Evolutionary conservation across 2,888 invertebrate species (phyloP), one percentile per base, ranked within the genome.

Genomic region (Sabatieria punctata): DNA sequence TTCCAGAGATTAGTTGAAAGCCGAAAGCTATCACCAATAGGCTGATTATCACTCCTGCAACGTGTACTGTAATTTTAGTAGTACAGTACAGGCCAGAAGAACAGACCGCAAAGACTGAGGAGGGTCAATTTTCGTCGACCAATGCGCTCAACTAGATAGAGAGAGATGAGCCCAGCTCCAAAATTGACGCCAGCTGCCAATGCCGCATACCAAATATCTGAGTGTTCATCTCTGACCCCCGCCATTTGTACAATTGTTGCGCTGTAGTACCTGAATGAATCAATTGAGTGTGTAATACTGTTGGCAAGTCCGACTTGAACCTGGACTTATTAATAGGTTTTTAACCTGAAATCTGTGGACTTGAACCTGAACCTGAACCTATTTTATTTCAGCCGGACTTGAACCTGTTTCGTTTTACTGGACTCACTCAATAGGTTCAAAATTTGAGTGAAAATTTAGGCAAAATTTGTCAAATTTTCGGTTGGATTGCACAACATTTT

Each of bases 171-270:
- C 1, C 71, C 69, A 50, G 68, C 70, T 3, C 69, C 27, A 53
- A 72, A 72, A 54, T 73, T 72, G 50, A 71, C 61, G 15, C 60
- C 62, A 35, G 71, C 61, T 21, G 67, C 66, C 15, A 61, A 59
- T 2, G 68, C 66, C 2, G 70, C 54, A 44, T 72, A 54, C 73
- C 73, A 73, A 48, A 73, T 71, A 11, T 71, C 72, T 36, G 54
- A 55, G 37, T 61, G 60, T 37, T 65, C 59, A 43, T 69, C 64
- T n/a, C 60, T 55, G 0, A 71, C 55, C 18, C 71, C 71, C 1
- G 69, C 63, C 63, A 70, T 69, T 45, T 68, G 60, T 19, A 71
- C 71, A 47, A 73, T 73, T 47, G 69, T 69, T 6, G 72, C 73
- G 54, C 71, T 71, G 59, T 74, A 74, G 58, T 74, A 73, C 70